Evolutionary conservation across 92 coral and sea anemone genomes (phyloP).

Genomic region (Zoanthus solanderi): DNA sequence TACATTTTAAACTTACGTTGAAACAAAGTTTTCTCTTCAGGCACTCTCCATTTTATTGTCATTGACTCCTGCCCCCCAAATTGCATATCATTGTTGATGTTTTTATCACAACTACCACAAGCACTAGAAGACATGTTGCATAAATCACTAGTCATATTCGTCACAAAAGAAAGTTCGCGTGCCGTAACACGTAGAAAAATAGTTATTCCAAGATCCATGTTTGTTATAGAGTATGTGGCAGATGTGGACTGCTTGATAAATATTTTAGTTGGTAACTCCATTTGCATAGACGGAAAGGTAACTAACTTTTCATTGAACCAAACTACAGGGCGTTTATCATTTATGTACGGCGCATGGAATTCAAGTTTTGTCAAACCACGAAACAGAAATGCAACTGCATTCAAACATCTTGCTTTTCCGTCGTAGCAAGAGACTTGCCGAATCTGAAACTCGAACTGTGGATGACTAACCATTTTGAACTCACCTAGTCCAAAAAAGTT

Average conservation of each 20-base stretch:
- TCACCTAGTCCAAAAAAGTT: slow-evolving; percentile 66
- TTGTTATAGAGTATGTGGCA: slow-evolving; percentile 39
- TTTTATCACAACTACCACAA: slow-evolving; percentile 71
- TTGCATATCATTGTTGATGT: slow-evolving; percentile 53
- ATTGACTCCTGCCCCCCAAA: slow-evolving; percentile 22
- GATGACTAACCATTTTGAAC: slow-evolving; percentile 52
- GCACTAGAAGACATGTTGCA: slow-evolving; percentile 52
- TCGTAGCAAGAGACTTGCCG: slow-evolving; percentile 72
- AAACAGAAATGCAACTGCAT: slow-evolving; percentile 64
- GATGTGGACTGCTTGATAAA: slow-evolving; percentile 56
- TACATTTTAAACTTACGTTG: slow-evolving; percentile 48
- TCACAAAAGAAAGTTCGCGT: slow-evolving; percentile 57
- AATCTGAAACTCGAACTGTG: slow-evolving; percentile 58
- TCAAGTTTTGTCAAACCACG: slow-evolving; percentile 45
- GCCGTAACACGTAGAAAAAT: slow-evolving; percentile 53
- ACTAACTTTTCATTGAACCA: slow-evolving; percentile 50
- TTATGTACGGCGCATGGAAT: slow-evolving; percentile 58
- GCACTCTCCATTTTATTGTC: slow-evolving; percentile 56
- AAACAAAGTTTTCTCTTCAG: slow-evolving; percentile 53
- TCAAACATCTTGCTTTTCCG: slow-evolving; percentile 68
- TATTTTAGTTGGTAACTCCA: slow-evolving; percentile 42
- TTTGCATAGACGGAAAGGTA: slow-evolving; percentile 24
- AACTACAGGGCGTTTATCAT: slow-evolving; percentile 38
- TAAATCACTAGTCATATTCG: slow-evolving; percentile 37
- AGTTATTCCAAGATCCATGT: slow-evolving; percentile 28